Evolutionary conservation across 2,888 invertebrate genomes (phyloP).

Genomic region (Acrocyrtus sp.): DNA sequence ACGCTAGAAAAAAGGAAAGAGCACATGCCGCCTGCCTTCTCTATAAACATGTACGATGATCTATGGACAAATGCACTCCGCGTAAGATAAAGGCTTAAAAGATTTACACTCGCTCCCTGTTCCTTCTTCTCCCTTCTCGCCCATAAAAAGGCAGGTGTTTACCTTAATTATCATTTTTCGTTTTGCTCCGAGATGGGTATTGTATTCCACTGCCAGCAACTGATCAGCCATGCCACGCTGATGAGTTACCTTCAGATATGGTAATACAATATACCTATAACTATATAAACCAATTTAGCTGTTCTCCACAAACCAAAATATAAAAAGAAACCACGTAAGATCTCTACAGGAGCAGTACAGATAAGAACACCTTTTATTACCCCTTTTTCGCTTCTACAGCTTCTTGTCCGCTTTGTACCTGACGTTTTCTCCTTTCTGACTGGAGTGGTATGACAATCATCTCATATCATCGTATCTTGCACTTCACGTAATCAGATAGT

Average conservation of each 20-base stretch:
- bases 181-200: background rate
- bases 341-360: background rate
- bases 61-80: background rate
- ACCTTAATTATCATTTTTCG: conserved; percentile 45
- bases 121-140: conserved; percentile 16
- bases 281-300: too few species aligned
- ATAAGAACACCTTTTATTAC: conserved; percentile 25
- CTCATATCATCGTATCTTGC: background rate
- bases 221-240: conserved; percentile 21
- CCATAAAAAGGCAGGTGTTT: conserved; percentile 43
- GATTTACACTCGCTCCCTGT: conserved; percentile 11
- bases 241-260: too few species aligned
- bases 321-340: background rate
- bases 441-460: background rate
- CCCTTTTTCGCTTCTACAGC: conserved; percentile 9
- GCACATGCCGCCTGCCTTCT: conserved; percentile 21
- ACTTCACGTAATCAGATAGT: background rate
- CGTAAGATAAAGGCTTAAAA: conserved; percentile 3
- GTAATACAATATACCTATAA: too few species aligned
- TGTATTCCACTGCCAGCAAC: conserved; percentile 13
- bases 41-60: background rate
- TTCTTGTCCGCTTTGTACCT: conserved; percentile 5
- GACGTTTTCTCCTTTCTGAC: too few species aligned
- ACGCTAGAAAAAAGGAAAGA: background rate
- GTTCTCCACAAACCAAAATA: background rate